These are phyloP conservation scores for Apoda limacodes DNA, from an alignment of 2,888 invertebrate species.

Conservation along the genomic window DNA sequence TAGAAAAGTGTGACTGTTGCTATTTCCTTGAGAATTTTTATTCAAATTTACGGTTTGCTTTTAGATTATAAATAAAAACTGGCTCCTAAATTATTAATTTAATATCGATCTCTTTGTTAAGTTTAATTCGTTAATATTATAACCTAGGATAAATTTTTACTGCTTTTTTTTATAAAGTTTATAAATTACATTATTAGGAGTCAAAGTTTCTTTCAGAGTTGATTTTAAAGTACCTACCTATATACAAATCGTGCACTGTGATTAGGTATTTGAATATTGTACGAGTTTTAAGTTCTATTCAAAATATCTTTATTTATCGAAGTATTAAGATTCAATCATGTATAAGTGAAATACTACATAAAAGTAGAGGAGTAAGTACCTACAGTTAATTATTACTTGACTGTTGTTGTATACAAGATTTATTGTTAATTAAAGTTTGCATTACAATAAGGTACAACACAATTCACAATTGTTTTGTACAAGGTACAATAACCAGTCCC, in stretches of 20 bases:
- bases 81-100: constrained; percentile 2
- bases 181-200: constrained; percentile 6
- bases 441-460: constrained; percentile 4
- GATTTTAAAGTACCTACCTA: too few species aligned
- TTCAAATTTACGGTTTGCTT: constrained; percentile 4
- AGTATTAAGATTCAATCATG: constrained; percentile 4
- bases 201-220: too few species aligned
- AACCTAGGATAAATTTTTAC: too few species aligned
- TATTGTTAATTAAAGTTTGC: too few species aligned
- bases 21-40: constrained; percentile 5
- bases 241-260: constrained; percentile 1
- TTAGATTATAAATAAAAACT: constrained; percentile 1
- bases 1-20: constrained; percentile 4
- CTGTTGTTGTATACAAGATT: too few species aligned
- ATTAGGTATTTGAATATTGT: constrained; percentile 5
- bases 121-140: constrained; percentile 7
- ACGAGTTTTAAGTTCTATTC: constrained; percentile 3
- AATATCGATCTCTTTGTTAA: constrained; percentile 6
- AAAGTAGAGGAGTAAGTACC: constrained; percentile 3
- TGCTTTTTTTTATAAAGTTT: constrained; percentile 4
- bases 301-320: constrained; percentile 6
- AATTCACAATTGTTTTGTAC: constrained; percentile 6
- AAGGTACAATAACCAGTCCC: too few species aligned
- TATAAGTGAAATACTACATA: constrained; percentile 5
- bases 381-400: constrained; percentile 2